Evolutionary conservation across 2,797 vertebrate species (phyloP), one percentile per base, ranked within the genome.

Genomic region (Coregonus suidteri): DNA sequence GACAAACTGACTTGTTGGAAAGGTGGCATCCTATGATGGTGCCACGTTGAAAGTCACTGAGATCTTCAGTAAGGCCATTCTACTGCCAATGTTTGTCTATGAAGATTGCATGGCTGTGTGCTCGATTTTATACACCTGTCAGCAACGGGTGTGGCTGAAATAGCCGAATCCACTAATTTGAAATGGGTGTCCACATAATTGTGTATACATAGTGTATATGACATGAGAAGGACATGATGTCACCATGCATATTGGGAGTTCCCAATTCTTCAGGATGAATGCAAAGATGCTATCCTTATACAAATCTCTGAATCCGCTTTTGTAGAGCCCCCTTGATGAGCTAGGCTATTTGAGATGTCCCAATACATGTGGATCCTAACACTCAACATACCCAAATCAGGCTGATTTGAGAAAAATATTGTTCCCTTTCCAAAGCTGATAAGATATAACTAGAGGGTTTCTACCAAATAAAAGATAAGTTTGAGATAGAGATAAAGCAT

Each of bases 401-500:
- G 62, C 84, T 85, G 71, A 88, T 89, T 85, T 87, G 20, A 53
- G 75, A 82, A 34, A 34, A 76, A 83, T 6, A 34, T 71, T 77
- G 62, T 37, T 83, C 69, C 77, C 67, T 77, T 47, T 78, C 64
- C 6, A 15, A 72, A 52, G 52, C 25, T 25, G 25, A 25, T 25
- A 25, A 25, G 25, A 25, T 25, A 25, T 25, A 25, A 25, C 25
- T 25, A 88, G 84, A 80, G 79, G 85, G 90, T 83, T 83, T 81
- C 76, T 66, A 66, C 81, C 80, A 84, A 87, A 91, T 90, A 87
- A 90, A 89, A 88, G 77, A 91, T 90, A 83, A 83, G 81, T 84
- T 86, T 75, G 75, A 78, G 84, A 88, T 88, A 80, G 81, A 90
- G 88, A 90, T 89, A 88, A 92, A 90, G 85, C 85, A 62, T 70